phyloP scores from a whole-genome alignment of 2,888 invertebrate species.

The Acleris laterana region DNA sequence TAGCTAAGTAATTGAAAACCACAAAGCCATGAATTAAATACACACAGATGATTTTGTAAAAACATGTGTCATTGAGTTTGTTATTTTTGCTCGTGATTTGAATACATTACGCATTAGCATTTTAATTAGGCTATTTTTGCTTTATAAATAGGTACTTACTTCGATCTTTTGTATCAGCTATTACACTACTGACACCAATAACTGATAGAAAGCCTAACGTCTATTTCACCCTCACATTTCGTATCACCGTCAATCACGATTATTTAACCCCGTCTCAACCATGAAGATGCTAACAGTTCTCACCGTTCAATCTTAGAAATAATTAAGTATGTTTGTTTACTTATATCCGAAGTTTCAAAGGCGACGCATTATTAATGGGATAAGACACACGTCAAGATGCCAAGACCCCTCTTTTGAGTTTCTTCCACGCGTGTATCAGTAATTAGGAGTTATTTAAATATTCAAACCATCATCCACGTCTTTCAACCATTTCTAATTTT shows the following conservation, averaged over 20 bases:
- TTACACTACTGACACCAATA: too few relatives aligned
- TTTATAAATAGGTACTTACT: too few relatives aligned
- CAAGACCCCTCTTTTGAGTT: constrained; percentile 52
- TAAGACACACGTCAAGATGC: constrained; percentile 50
- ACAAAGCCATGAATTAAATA: too few relatives aligned
- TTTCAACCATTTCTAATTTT: constrained; percentile 7
- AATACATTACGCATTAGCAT: too few relatives aligned
- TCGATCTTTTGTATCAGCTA: too few relatives aligned
- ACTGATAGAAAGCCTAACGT: too few relatives aligned
- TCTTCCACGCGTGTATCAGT: constrained; percentile 50
- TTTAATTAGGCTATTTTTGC: too few relatives aligned
- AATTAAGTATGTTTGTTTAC: constrained; percentile 32
- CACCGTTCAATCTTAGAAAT: constrained; percentile 19
- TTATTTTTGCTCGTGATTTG: too few relatives aligned
- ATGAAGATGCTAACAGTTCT: constrained; percentile 10
- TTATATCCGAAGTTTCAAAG: constrained; percentile 24
- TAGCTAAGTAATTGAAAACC: too few relatives aligned
- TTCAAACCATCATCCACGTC: constrained; percentile 42
- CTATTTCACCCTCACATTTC: not conserved
- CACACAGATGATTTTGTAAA: too few relatives aligned
- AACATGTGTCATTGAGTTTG: too few relatives aligned
- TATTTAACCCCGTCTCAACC: not conserved
- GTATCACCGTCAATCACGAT: not conserved
- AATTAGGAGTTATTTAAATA: constrained; percentile 54
- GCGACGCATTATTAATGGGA: constrained; percentile 50